A percentile compares a stretch with the other conserved stretches of the same genome.
These are phyloP conservation scores for Coptotermes formosanus DNA, from an alignment of 1,140 invertebrate genomes.

Conservation along the genomic window DNA sequence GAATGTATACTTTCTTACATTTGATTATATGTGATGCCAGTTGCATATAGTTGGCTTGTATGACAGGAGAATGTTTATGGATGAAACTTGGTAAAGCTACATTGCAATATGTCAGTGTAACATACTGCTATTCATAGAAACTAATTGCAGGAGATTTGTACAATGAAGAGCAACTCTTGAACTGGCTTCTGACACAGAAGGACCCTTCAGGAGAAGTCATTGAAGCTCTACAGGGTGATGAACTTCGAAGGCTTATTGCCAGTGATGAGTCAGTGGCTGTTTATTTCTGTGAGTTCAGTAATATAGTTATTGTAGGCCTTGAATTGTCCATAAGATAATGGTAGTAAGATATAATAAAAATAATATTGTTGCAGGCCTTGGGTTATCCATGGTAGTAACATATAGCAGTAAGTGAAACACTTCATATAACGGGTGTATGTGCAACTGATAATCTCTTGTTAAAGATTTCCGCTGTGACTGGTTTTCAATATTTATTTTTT, in stretches of 20 bases:
- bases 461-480: too few relatives aligned
- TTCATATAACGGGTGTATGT: too few relatives aligned
- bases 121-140: not conserved
- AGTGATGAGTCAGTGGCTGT: slow-evolving; percentile 82
- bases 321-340: too few relatives aligned
- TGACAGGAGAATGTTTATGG: too few relatives aligned
- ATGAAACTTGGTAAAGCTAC: not conserved
- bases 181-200: slow-evolving; percentile 88
- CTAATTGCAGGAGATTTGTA: slow-evolving; percentile 73
- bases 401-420: too few relatives aligned
- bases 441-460: too few relatives aligned
- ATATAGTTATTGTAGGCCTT: not conserved
- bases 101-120: not conserved
- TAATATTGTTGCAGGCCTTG: not conserved
- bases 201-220: slow-evolving; percentile 88
- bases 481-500: too few relatives aligned
- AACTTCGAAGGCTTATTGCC: slow-evolving; percentile 75
- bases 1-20: too few relatives aligned
- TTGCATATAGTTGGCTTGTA: too few relatives aligned
- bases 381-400: too few relatives aligned
- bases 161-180: slow-evolving; percentile 83
- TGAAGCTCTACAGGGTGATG: slow-evolving; percentile 82
- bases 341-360: not conserved
- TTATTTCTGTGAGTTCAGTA: slow-evolving; percentile 82
- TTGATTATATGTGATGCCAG: too few relatives aligned